These are phyloP conservation scores for Cantharis rustica DNA, from an alignment of 2,888 invertebrate genomes.

Conservation along the genomic window DNA sequence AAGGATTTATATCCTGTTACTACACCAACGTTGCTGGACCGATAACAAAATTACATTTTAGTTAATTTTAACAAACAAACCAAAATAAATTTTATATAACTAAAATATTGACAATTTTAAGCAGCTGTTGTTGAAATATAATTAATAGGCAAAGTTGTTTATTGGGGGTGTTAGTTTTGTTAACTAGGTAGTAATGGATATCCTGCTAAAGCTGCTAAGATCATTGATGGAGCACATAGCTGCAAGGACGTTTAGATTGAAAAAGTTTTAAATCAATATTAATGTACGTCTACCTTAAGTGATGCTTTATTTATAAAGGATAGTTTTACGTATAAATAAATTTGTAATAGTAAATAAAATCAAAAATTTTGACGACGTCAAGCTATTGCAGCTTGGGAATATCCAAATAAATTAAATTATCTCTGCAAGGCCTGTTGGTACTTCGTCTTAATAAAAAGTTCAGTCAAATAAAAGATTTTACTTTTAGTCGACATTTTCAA, in stretches of 20 bases:
- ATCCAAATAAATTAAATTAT: neutral
- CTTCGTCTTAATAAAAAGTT: neutral
- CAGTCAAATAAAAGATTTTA: neutral
- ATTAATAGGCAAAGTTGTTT: neutral
- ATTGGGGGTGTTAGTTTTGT: neutral
- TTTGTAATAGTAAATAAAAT: neutral
- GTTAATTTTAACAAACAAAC: neutral
- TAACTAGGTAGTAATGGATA: neutral
- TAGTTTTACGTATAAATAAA: neutral
- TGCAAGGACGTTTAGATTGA: neutral
- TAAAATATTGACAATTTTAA: neutral
- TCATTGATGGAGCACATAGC: neutral
- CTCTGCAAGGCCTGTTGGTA: neutral
- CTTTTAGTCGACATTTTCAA: constrained; percentile 34
- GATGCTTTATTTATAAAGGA: neutral
- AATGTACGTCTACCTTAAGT: neutral
- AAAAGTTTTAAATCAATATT: neutral
- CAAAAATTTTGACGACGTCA: neutral
- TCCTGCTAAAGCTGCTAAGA: neutral
- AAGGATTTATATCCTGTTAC: neutral
- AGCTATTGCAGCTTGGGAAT: neutral
- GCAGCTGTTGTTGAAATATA: neutral
- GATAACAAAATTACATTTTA: neutral
- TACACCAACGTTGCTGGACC: neutral
- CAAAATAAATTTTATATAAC: neutral